Conservation (phyloP, 2,888 invertebrate species). For the Branchinecta sandiegonensis region DNA sequence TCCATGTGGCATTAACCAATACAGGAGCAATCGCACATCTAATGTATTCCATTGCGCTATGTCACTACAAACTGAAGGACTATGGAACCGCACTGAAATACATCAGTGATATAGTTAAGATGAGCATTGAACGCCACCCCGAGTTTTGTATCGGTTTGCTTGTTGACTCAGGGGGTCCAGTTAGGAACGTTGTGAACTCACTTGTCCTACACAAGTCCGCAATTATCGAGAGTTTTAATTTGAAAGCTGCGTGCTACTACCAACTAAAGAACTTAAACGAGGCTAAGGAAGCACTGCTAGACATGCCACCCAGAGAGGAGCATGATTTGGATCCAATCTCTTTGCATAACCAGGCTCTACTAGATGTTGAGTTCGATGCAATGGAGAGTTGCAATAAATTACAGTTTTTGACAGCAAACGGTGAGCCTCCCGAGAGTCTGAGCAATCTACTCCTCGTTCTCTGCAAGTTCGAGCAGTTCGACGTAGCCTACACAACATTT, state of each 20-base stretch:
- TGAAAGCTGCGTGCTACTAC: conserved; percentile 96
- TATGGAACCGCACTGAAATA: conserved; percentile 83
- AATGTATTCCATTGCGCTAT: conserved; percentile 87
- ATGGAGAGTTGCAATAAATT: conserved; percentile 88
- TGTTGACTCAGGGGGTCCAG: conserved; percentile 68
- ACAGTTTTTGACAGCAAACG: conserved; percentile 84
- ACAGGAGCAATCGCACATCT: conserved; percentile 78
- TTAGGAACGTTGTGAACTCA: conserved; percentile 90
- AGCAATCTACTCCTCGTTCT: conserved; percentile 85
- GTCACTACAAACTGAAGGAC: conserved; percentile 85
- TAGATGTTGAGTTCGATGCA: conserved; percentile 72
- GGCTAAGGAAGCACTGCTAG: conserved; percentile 68
- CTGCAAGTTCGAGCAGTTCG: conserved; percentile 93
- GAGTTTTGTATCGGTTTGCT: conserved; percentile 94
- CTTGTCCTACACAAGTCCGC: conserved; percentile 86
- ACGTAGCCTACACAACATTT: conserved; percentile 48
- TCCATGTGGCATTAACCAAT: conserved; percentile 68
- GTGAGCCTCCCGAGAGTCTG: conserved; percentile 85
- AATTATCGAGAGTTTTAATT: conserved; percentile 91
- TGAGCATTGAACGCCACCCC: conserved; percentile 89
- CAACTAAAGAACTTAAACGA: conserved; percentile 72
- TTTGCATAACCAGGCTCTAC: conserved; percentile 86
- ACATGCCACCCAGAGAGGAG: conserved; percentile 84
- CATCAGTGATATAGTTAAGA: conserved; percentile 89
- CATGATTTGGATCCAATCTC: conserved; percentile 96